A percentile compares a stretch with the other conserved stretches of the same genome.
Conservation (phyloP, 2,888 invertebrate species). For the Luperina nickerlii region DNA sequence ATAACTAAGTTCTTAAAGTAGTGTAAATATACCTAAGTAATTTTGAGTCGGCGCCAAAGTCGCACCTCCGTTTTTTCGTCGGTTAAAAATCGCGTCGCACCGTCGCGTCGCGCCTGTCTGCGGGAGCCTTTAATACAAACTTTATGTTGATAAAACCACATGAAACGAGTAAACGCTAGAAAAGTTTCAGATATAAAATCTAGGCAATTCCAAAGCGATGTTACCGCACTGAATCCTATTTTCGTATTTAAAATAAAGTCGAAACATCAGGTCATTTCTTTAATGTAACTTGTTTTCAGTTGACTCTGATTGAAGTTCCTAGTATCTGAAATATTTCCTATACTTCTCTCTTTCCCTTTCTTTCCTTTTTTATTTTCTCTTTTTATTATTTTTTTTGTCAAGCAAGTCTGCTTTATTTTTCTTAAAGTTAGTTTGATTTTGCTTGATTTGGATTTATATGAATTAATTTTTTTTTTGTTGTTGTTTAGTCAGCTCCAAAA, state of each 20-base stretch:
- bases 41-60: too few species aligned
- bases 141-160: slow-evolving; percentile 24
- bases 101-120: not conserved
- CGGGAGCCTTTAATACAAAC: slow-evolving; percentile 9
- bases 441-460: not conserved
- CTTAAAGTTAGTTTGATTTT: not conserved
- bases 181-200: slow-evolving; percentile 32
- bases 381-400: not conserved
- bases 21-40: too few species aligned
- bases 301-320: not conserved
- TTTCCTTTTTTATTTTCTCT: too few species aligned
- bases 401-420: not conserved
- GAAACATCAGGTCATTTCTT: slow-evolving; percentile 3
- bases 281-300: not conserved
- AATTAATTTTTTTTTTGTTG: not conserved
- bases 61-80: too few species aligned
- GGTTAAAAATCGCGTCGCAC: too few species aligned
- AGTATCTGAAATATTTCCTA: not conserved
- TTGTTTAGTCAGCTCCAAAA: not conserved
- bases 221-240: slow-evolving; percentile 8
- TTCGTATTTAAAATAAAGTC: slow-evolving; percentile 20
- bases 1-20: too few species aligned
- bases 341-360: not conserved
- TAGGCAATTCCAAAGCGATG: slow-evolving; percentile 8
- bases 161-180: slow-evolving; percentile 11